phyloP scores from a whole-genome alignment of 2,797 vertebrate genomes.

The Orestias chungarensis region DNA sequence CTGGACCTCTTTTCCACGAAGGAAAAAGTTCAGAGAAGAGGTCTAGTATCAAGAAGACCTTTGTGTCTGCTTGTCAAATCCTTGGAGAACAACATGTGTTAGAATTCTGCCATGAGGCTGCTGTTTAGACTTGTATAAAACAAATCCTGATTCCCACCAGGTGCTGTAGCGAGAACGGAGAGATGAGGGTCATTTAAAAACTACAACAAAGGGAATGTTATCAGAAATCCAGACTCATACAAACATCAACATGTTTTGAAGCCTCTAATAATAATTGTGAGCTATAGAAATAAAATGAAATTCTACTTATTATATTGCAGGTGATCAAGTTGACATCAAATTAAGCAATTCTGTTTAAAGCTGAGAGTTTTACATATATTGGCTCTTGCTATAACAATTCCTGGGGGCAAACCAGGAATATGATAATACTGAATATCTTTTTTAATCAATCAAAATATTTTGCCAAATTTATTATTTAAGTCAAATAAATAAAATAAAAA shows the following conservation, averaged over 20 bases:
- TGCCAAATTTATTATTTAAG: background rate
- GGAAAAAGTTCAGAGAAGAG: slow-evolving; percentile 32
- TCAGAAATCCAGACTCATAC: slow-evolving; percentile 58
- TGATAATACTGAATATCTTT: too few species aligned
- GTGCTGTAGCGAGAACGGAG: slow-evolving; percentile 70
- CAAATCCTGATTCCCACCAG: slow-evolving; percentile 73
- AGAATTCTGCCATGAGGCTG: slow-evolving; percentile 43
- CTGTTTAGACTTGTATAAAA: slow-evolving; percentile 46
- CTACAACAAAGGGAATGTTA: slow-evolving; percentile 76
- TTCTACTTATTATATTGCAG: slow-evolving; percentile 29
- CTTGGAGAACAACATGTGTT: slow-evolving; percentile 50
- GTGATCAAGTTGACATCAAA: slow-evolving; percentile 9
- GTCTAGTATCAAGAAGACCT: slow-evolving; percentile 42
- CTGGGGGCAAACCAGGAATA: background rate
- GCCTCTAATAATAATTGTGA: slow-evolving; percentile 15
- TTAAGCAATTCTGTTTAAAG: slow-evolving; percentile 13
- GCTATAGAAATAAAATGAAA: background rate
- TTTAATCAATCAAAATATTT: background rate
- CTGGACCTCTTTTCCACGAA: slow-evolving; percentile 18
- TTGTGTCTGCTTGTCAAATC: slow-evolving; percentile 38
- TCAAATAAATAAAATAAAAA: background rate
- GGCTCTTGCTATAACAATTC: background rate
- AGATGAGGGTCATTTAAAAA: slow-evolving; percentile 63
- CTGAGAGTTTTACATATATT: background rate
- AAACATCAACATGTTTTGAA: slow-evolving; percentile 50